A percentile compares a stretch with the other conserved stretches of the same genome.
phyloP scores from a whole-genome alignment of 2,888 invertebrate species.

The Octonoba sinensis region DNA sequence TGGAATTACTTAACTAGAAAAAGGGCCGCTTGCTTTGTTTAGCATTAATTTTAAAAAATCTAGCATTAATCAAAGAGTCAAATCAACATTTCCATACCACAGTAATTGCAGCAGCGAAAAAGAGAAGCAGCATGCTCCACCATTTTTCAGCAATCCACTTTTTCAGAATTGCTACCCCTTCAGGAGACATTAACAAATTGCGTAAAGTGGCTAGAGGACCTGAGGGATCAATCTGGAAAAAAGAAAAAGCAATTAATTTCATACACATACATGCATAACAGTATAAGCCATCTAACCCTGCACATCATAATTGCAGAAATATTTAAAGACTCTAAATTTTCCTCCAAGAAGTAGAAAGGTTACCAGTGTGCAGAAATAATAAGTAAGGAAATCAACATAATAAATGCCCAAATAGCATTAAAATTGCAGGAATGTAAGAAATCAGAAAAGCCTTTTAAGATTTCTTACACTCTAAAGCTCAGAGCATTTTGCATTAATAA shows the following conservation, averaged over 20 bases:
- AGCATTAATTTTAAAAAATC: too few species aligned
- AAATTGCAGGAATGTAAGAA: too few species aligned
- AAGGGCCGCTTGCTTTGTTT: too few species aligned
- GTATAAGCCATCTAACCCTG: too few species aligned
- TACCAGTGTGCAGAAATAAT: neutral
- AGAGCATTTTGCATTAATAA: too few species aligned
- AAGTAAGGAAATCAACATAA: too few species aligned
- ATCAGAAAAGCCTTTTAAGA: too few species aligned
- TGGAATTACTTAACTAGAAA: too few species aligned
- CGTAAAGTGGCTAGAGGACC: constrained; percentile 91
- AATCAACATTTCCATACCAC: constrained; percentile 78
- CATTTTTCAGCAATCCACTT: constrained; percentile 90
- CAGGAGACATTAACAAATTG: constrained; percentile 87
- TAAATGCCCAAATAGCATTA: too few species aligned
- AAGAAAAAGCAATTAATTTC: neutral
- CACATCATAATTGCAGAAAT: neutral
- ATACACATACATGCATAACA: neutral
- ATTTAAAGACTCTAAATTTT: neutral
- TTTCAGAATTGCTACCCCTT: constrained; percentile 88
- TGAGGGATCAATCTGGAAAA: constrained; percentile 83
- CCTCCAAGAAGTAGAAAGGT: neutral
- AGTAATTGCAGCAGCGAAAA: constrained; percentile 80
- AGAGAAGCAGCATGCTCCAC: constrained; percentile 87
- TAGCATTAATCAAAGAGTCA: too few species aligned
- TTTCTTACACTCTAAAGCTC: too few species aligned